Base-by-base conservation (phyloP, 2,797 vertebrate species). In the Falco rusticolus region DNA sequence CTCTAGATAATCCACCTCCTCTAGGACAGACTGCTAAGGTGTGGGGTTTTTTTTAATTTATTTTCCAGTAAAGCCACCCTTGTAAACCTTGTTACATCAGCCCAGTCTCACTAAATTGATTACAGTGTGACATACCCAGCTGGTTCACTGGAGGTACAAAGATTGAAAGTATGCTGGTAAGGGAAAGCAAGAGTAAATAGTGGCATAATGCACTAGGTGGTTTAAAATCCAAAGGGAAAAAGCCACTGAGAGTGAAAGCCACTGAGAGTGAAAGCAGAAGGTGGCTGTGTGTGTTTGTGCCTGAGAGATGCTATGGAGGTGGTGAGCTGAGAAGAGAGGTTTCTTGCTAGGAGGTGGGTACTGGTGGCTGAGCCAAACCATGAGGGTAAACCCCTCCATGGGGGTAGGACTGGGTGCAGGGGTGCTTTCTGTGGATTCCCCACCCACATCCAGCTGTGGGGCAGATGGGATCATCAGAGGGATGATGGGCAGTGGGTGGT, bases 401-500 rank as follows among this genome's bases (percentile, higher is more conserved):
- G 11, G 11, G 3, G 14, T 39, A 84, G 16, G 6, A 29, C 5
- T 25, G 29, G 11, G 26, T 34, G 16, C 29, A 20, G 0, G 5
- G 6, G 4, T 48, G 15, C 20, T 92, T 29, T 33, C 31, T 63
- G 26, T 34, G 63, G 3, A 41, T 39, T 8, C 8, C 5, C 7
- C 10, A 29, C 15, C 5, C 61, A 10, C 11, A 66, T 31, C 5
- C 47, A 53, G 31, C n/a, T 68, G 12, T 34, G 57, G 20, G 26
- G 7, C 65, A 87, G 18, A 61, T 3, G 25, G 33, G 20, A 64
- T 24, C 18, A 64, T 61, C 59, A 79, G 37, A 65, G 43, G 13
- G 15, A 14, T 60, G 53, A 53, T 0, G 0, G 34, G 12, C 1
- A 1, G 22, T 16, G 17, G 9, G 34, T 54, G 53, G 50, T 41